Percentiles rank a stretch among this genome's conserved stretches.
phyloP scores from a whole-genome alignment of 2,888 invertebrate genomes.

The Leptopterna dolabrata region DNA sequence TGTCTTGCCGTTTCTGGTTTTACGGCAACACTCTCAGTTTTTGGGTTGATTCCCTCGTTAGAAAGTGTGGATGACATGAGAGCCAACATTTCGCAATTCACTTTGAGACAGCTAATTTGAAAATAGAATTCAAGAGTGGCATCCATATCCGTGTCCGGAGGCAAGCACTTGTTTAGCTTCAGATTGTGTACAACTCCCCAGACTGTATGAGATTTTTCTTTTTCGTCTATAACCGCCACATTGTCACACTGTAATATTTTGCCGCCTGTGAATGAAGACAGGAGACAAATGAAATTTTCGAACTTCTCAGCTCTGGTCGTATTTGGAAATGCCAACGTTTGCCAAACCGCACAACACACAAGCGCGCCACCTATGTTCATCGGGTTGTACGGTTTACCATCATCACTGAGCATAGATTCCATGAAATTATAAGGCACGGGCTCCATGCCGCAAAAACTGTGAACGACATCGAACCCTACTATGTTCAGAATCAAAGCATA shows the following conservation, averaged over 20 bases:
- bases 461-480: slow-evolving; percentile 14
- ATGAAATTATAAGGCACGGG: slow-evolving; percentile 19
- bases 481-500: slow-evolving; percentile 13
- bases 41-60: slow-evolving; percentile 49
- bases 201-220: slow-evolving; percentile 16
- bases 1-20: slow-evolving; percentile 10
- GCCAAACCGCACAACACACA: slow-evolving; percentile 48
- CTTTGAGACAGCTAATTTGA: slow-evolving; percentile 28
- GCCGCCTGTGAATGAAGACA: not conserved
- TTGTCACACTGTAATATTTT: slow-evolving; percentile 21
- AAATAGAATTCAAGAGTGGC: slow-evolving; percentile 33
- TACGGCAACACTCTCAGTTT: slow-evolving; percentile 10
- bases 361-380: slow-evolving; percentile 46
- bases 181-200: slow-evolving; percentile 18
- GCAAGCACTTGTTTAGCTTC: not conserved
- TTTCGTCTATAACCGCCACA: slow-evolving; percentile 25
- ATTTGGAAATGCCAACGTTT: not conserved
- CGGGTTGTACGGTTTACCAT: slow-evolving; percentile 51
- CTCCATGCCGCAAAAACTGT: slow-evolving; percentile 35
- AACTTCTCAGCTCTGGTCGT: slow-evolving; percentile 20
- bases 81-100: slow-evolving; percentile 33
- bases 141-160: not conserved
- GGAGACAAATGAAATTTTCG: slow-evolving; percentile 16
- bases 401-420: not conserved
- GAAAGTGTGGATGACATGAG: slow-evolving; percentile 47